Evolutionary conservation across 1,140 invertebrate genomes (phyloP).

Genomic region (Hyles vespertilio): DNA sequence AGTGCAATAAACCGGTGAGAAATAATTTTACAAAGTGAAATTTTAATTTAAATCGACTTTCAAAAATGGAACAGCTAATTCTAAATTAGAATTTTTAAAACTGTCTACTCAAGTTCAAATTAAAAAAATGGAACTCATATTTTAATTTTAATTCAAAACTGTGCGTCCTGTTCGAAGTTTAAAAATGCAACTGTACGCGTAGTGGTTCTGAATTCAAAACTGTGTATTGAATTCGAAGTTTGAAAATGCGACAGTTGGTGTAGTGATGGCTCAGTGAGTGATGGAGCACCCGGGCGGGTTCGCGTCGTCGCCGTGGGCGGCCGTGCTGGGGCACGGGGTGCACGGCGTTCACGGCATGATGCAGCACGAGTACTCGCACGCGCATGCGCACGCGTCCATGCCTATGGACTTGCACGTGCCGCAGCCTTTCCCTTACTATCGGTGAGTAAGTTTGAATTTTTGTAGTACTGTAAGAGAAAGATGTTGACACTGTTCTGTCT

Average conservation of each 20-base stretch:
- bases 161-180: no score
- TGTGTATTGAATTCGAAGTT: conserved; percentile 1
- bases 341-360: conserved; percentile 77
- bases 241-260: conserved; percentile 17
- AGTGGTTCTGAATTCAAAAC: not conserved
- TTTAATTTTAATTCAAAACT: no score
- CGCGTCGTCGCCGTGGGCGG: conserved; percentile 82
- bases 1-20: no score
- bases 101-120: no score
- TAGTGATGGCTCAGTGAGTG: conserved; percentile 30
- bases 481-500: no score
- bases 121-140: no score
- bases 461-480: no score
- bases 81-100: no score
- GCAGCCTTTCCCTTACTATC: conserved; percentile 91
- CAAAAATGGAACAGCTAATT: no score
- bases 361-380: conserved; percentile 79
- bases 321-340: conserved; percentile 80
- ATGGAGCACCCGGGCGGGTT: conserved; percentile 84
- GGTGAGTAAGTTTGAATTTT: conserved; percentile 74
- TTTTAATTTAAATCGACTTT: no score
- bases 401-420: conserved; percentile 90
- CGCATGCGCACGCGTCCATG: conserved; percentile 76
- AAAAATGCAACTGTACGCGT: no score
- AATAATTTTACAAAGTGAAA: no score